These are phyloP conservation scores for Phoxinus phoxinus DNA, from an alignment of 2,113 vertebrate species.

Conservation along the genomic window DNA sequence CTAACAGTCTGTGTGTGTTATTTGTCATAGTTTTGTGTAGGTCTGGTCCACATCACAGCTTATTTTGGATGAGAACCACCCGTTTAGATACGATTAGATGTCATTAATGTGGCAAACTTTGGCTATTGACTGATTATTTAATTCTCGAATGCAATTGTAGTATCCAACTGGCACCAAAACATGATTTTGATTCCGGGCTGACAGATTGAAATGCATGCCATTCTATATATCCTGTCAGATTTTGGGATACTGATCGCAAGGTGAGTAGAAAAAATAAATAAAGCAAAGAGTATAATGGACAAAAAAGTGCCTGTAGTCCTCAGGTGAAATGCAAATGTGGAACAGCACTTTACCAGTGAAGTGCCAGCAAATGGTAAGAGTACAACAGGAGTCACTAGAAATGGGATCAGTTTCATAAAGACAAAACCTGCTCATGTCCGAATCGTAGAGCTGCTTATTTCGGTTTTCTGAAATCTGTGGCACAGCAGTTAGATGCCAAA, in stretches of 20 bases:
- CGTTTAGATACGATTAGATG: background rate
- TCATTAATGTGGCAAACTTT: background rate
- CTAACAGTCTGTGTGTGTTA: background rate
- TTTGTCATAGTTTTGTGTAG: background rate
- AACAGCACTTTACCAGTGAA: background rate
- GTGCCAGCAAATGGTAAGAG: constrained; percentile 5
- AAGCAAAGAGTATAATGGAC: background rate
- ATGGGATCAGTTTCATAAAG: background rate
- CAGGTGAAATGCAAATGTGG: background rate
- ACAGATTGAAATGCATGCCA: background rate
- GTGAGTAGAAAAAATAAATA: background rate
- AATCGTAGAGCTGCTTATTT: background rate
- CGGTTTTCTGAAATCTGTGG: background rate
- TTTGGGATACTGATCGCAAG: background rate
- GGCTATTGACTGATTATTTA: background rate
- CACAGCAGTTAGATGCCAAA: background rate
- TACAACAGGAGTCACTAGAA: background rate
- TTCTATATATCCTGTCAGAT: background rate
- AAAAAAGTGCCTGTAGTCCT: background rate
- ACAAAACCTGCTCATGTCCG: background rate
- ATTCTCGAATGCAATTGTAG: background rate
- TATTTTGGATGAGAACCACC: background rate
- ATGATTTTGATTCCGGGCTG: background rate
- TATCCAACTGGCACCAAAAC: background rate
- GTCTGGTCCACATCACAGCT: background rate